Evolutionary conservation across 2,797 vertebrate species (phyloP).

Genomic region (Chelon labrosus): DNA sequence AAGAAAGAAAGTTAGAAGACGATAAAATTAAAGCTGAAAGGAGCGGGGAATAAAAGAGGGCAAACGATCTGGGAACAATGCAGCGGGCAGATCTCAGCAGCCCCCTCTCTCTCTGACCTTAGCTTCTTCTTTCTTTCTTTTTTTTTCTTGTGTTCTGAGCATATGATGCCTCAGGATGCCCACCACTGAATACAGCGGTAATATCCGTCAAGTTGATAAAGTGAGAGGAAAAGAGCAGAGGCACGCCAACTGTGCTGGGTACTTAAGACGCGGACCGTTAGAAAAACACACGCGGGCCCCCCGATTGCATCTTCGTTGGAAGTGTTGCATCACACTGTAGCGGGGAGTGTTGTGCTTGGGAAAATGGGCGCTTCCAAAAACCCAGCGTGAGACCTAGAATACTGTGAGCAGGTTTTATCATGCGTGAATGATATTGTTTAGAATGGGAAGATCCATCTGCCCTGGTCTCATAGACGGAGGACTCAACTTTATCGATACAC

Average conservation of each 20-base stretch:
- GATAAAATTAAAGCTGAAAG: constrained; percentile 61
- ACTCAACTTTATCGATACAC: constrained; percentile 75
- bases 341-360: constrained; percentile 77
- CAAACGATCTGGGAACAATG: constrained; percentile 73
- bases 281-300: constrained; percentile 65
- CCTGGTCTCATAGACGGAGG: constrained; percentile 75
- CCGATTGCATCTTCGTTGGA: constrained; percentile 83
- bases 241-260: constrained; percentile 75
- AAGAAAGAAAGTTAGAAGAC: constrained; percentile 36
- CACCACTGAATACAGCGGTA: constrained; percentile 71
- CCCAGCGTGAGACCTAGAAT: constrained; percentile 78
- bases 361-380: constrained; percentile 79
- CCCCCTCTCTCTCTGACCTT: constrained; percentile 68
- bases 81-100: constrained; percentile 63
- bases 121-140: too few relatives aligned
- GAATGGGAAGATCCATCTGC: constrained; percentile 78
- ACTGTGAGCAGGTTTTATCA: constrained; percentile 76
- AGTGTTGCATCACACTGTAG: constrained; percentile 85
- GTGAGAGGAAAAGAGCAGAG: constrained; percentile 67
- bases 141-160: constrained; percentile 53
- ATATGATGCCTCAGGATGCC: constrained; percentile 76
- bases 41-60: constrained; percentile 22
- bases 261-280: constrained; percentile 71
- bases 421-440: constrained; percentile 78
- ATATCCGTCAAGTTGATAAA: constrained; percentile 81